phyloP scores from a whole-genome alignment of 2,797 vertebrate species.

The Anguilla obscura region DNA sequence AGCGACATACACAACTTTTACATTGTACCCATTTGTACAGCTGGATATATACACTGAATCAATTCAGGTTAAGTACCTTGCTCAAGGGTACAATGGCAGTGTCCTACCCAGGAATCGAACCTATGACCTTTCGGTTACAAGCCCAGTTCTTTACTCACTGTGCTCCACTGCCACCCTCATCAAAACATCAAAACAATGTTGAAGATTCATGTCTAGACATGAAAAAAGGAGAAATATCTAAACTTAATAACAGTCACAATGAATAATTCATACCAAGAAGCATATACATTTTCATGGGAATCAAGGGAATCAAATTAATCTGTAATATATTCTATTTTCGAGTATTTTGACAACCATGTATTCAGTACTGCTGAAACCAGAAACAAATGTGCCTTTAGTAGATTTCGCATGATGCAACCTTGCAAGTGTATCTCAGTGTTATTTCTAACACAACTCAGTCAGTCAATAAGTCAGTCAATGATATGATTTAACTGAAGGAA shows the following conservation, averaged over 20 bases:
- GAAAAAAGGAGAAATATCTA: background rate
- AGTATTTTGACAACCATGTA: background rate
- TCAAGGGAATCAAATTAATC: background rate
- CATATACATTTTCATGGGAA: background rate
- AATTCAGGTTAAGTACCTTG: too few species aligned
- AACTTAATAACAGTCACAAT: background rate
- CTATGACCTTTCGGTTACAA: too few species aligned
- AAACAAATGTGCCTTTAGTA: conserved; percentile 54
- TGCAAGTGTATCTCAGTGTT: conserved; percentile 24
- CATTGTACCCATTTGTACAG: too few species aligned
- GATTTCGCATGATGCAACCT: conserved; percentile 50
- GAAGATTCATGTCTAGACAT: background rate
- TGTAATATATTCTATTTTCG: background rate
- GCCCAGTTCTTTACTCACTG: too few species aligned
- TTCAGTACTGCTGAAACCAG: conserved; percentile 23
- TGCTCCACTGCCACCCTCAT: too few species aligned
- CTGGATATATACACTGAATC: too few species aligned
- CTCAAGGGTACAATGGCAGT: too few species aligned
- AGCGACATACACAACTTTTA: too few species aligned
- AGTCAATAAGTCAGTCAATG: background rate
- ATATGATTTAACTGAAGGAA: conserved; percentile 42
- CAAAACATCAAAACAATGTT: too few species aligned
- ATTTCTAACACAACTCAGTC: background rate
- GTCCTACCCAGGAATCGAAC: too few species aligned
- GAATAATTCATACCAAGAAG: background rate